A percentile compares a stretch with the other conserved stretches of the same genome.
These are phyloP conservation scores for Trematomus bernacchii DNA, from an alignment of 2,797 vertebrate species.

Conservation along the genomic window DNA sequence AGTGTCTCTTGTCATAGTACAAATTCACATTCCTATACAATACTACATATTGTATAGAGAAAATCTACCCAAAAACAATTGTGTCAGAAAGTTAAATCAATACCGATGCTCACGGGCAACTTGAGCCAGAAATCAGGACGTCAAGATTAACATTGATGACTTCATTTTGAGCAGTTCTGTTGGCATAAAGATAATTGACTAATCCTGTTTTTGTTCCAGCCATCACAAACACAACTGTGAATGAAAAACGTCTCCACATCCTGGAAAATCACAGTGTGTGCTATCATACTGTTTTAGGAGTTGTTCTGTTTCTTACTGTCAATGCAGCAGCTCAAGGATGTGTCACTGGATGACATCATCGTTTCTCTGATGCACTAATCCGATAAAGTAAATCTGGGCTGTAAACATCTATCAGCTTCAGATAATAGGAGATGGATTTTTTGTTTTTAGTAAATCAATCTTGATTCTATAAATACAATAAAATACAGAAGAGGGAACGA, in stretches of 20 bases:
- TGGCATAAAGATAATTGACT: slow-evolving; percentile 7
- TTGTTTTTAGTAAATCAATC: too few relatives aligned
- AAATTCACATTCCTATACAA: too few relatives aligned
- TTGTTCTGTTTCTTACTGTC: slow-evolving; percentile 28
- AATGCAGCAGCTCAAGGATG: slow-evolving; percentile 19
- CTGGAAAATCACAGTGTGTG: slow-evolving; percentile 23
- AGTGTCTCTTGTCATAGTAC: too few relatives aligned
- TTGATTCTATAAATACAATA: too few relatives aligned
- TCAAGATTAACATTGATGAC: slow-evolving; percentile 5
- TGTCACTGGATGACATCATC: slow-evolving; percentile 32
- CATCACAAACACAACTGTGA: slow-evolving; percentile 23
- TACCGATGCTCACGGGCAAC: not conserved
- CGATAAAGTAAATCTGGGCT: too few relatives aligned
- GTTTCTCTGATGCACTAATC: not conserved
- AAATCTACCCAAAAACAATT: too few relatives aligned
- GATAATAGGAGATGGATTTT: too few relatives aligned
- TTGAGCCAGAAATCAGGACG: not conserved
- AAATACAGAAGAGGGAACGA: too few relatives aligned
- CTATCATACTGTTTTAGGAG: slow-evolving; percentile 24
- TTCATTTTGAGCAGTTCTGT: not conserved
- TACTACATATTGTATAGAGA: too few relatives aligned
- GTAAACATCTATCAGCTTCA: too few relatives aligned
- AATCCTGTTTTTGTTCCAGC: slow-evolving; percentile 18
- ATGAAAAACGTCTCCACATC: slow-evolving; percentile 19
- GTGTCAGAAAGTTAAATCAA: not conserved